Evolutionary conservation across 2,888 invertebrate species (phyloP).

Genomic region (Chloroclysta siterata): DNA sequence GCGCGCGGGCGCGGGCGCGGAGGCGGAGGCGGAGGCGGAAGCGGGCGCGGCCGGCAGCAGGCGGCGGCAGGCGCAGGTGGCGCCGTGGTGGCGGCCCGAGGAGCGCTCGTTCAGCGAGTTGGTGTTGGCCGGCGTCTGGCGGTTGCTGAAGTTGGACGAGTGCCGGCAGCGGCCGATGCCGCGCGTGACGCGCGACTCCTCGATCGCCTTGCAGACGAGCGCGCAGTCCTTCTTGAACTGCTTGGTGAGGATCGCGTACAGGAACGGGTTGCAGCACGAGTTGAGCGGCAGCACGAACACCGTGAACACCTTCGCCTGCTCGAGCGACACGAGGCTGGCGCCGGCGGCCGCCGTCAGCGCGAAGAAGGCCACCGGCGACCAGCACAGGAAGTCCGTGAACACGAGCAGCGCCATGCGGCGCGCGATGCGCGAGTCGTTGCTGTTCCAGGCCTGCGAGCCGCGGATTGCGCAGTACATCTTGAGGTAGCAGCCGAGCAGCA

Average conservation of each 20-base stretch:
- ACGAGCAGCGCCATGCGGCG: conserved; percentile 98
- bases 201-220: conserved; percentile 97
- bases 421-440: conserved; percentile 97
- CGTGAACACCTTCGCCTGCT: conserved; percentile 98
- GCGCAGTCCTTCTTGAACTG: conserved; percentile 99
- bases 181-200: conserved; percentile 95
- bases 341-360: conserved; percentile 97
- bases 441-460: conserved; percentile 99
- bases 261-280: conserved; percentile 98
- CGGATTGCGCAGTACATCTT: conserved; percentile 99
- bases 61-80: conserved; percentile 82
- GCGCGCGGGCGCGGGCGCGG: conserved; percentile 82
- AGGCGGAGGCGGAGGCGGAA: conserved; percentile 87
- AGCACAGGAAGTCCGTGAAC: conserved; percentile 98
- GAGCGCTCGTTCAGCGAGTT: conserved; percentile 90
- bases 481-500: conserved; percentile 97
- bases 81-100: conserved; percentile 90
- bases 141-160: conserved; percentile 94
- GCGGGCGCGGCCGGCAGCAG: conserved; percentile 87
- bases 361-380: conserved; percentile 99
- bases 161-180: conserved; percentile 94
- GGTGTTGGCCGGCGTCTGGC: conserved; percentile 94
- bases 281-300: conserved; percentile 98
- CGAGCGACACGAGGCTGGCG: conserved; percentile 94
- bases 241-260: conserved; percentile 98